Conservation (phyloP, 2,113 vertebrate species). For the Corythaeola cristata region DNA sequence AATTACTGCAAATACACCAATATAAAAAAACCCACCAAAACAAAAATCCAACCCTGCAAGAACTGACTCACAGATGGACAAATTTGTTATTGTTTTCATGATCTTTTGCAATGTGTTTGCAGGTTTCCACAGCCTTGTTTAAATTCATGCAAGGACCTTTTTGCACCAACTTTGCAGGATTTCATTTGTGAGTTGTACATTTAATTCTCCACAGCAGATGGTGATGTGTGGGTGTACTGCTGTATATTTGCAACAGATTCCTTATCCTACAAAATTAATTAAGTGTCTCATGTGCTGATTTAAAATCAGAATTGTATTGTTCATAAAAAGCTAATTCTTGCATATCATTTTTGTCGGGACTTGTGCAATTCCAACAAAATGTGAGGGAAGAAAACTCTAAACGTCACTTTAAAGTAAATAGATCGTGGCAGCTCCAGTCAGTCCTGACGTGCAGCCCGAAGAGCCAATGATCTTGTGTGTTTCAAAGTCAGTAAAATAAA, state of each 20-base stretch:
- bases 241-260: slow-evolving; percentile 79
- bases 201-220: slow-evolving; percentile 77
- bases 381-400: background rate
- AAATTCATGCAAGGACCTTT: slow-evolving; percentile 71
- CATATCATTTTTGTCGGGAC: background rate
- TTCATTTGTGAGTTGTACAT: slow-evolving; percentile 73
- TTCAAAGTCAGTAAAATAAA: slow-evolving; percentile 12
- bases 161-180: slow-evolving; percentile 69
- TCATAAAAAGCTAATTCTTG: slow-evolving; percentile 42
- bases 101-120: slow-evolving; percentile 73
- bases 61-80: slow-evolving; percentile 62
- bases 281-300: slow-evolving; percentile 71
- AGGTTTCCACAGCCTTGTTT: slow-evolving; percentile 69
- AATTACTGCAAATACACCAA: slow-evolving; percentile 7
- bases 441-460: background rate
- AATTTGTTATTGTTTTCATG: slow-evolving; percentile 74
- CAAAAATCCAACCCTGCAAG: background rate
- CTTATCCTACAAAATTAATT: slow-evolving; percentile 77
- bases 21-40: background rate
- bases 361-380: background rate
- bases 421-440: background rate
- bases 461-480: background rate
- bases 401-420: background rate
- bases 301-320: slow-evolving; percentile 70
- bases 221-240: slow-evolving; percentile 77